Conservation (phyloP, 1,140 invertebrate genomes). For the Ceratina calcarata region DNA sequence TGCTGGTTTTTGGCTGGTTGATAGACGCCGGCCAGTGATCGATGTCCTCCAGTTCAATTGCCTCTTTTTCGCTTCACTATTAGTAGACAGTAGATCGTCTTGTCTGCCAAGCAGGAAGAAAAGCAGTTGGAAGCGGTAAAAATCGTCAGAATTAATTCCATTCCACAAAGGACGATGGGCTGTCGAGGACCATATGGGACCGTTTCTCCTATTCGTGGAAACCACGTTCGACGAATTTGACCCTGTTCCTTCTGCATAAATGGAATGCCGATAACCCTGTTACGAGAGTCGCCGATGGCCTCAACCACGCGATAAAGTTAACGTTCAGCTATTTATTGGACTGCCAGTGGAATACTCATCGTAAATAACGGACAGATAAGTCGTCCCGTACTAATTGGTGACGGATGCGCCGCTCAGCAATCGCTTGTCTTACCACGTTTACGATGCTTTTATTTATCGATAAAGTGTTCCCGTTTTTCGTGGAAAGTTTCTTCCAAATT, state of each 20-base stretch:
- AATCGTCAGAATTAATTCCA: background rate
- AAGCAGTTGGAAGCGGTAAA: background rate
- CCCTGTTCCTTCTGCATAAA: conserved; percentile 8
- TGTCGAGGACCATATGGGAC: conserved; percentile 12
- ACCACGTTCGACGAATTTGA: conserved; percentile 4
- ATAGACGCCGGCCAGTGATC: conserved; percentile 1
- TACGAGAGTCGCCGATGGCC: conserved; percentile 17
- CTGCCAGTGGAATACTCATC: background rate
- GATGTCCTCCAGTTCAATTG: background rate
- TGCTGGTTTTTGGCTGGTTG: background rate
- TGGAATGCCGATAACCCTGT: conserved; percentile 39
- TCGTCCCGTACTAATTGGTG: conserved; percentile 35
- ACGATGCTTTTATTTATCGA: conserved; percentile 25
- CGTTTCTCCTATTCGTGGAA: background rate
- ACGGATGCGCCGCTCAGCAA: conserved; percentile 21
- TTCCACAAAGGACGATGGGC: background rate
- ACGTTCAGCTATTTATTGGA: conserved; percentile 22
- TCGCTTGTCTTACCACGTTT: conserved; percentile 26
- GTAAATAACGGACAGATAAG: conserved; percentile 41
- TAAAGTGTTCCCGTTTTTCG: background rate
- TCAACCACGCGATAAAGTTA: conserved; percentile 29
- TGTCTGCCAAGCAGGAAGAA: no score
- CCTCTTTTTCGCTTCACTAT: background rate
- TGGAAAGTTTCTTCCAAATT: conserved; percentile 11
- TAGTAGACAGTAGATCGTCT: no score